Conservation (phyloP, 2,888 invertebrate genomes). For the Eristalinus aeneus region DNA sequence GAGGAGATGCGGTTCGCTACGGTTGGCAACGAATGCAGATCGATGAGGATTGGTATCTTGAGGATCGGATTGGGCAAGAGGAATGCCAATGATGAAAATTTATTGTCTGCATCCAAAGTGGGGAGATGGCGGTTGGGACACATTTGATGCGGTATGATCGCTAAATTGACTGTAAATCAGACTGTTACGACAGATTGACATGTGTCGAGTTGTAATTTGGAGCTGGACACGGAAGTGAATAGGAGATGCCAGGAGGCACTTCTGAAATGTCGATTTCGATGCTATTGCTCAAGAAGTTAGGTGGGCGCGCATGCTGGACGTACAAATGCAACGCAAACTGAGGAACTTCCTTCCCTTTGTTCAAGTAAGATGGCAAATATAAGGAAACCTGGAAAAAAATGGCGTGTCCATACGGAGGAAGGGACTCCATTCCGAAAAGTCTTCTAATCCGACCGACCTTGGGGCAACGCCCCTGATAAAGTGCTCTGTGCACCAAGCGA, state of each 20-base stretch:
- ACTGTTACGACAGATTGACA: neutral
- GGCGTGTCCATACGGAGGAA: too few species aligned
- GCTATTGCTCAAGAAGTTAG: too few species aligned
- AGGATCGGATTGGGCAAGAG: neutral
- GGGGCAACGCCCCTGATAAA: too few species aligned
- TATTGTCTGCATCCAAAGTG: neutral
- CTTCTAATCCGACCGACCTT: too few species aligned
- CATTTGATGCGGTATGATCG: neutral
- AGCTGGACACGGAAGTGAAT: neutral
- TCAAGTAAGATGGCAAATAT: too few species aligned
- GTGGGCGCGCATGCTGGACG: too few species aligned
- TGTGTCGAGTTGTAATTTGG: neutral
- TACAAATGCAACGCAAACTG: too few species aligned
- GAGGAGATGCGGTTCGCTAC: neutral
- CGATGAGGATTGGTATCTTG: neutral
- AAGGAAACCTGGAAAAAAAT: too few species aligned
- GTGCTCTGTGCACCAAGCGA: too few species aligned
- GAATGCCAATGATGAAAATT: neutral
- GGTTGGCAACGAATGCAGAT: neutral
- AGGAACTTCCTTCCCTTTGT: too few species aligned
- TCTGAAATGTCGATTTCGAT: too few species aligned
- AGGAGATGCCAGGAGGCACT: neutral
- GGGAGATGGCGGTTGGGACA: neutral
- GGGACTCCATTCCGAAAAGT: too few species aligned
- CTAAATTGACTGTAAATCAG: neutral